A percentile compares a stretch with the other conserved stretches of the same genome.
phyloP scores from a whole-genome alignment of 1,140 invertebrate species.

The Cydia fagiglandana region DNA sequence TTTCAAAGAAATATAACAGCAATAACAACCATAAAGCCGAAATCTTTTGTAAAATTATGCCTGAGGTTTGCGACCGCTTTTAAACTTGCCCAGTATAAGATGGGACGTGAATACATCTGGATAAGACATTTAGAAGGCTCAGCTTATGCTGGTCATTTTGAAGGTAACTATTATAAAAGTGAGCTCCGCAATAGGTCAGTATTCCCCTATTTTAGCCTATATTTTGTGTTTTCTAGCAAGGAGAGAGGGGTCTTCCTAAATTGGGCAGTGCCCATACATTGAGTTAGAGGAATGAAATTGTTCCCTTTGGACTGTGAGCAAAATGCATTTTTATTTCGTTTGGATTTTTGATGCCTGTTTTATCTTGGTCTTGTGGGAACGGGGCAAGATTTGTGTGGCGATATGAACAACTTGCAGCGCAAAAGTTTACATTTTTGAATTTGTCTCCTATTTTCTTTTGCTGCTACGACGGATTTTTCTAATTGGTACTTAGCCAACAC shows the following conservation, averaged over 20 bases:
- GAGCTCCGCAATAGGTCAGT: background rate
- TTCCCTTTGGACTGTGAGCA: conserved; percentile 9
- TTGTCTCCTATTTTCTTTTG: background rate
- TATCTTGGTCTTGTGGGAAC: background rate
- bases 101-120: background rate
- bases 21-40: conserved; percentile 36
- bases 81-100: background rate
- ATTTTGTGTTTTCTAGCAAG: background rate
- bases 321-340: conserved; percentile 28
- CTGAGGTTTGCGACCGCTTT: conserved; percentile 27
- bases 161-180: background rate
- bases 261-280: conserved; percentile 1
- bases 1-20: conserved; percentile 38
- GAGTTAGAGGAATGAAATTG: conserved; percentile 28
- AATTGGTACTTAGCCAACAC: too few species aligned
- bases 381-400: conserved; percentile 9
- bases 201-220: background rate
- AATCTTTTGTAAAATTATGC: conserved; percentile 33
- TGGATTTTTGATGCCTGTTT: conserved; percentile 23
- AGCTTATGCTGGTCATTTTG: background rate
- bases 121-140: background rate
- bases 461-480: too few species aligned
- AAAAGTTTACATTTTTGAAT: background rate
- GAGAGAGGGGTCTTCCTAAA: background rate
- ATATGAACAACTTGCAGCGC: background rate